phyloP scores from a whole-genome alignment of 2,113 vertebrate genomes.

The Phrynocephalus versicolor region DNA sequence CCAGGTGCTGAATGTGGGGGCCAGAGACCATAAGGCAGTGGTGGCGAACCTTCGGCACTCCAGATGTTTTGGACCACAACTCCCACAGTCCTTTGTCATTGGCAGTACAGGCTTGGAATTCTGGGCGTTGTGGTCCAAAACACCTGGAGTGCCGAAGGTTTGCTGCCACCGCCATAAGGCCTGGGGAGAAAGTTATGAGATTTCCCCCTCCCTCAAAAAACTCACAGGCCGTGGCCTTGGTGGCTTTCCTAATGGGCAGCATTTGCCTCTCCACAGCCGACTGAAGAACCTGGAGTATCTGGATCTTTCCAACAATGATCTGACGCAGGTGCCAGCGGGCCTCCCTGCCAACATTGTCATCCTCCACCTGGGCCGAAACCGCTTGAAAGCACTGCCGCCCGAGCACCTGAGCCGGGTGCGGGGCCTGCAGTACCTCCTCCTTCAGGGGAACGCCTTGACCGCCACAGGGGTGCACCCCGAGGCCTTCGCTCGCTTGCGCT shows the following conservation, averaged over 20 bases:
- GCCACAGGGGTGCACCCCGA: conserved; percentile 5
- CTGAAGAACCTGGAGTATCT: conserved; percentile 66
- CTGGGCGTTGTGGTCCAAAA: too few species aligned
- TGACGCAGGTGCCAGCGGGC: conserved; percentile 50
- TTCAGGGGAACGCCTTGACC: conserved; percentile 66
- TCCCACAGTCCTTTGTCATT: too few species aligned
- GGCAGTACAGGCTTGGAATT: too few species aligned
- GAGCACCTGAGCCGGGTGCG: conserved; percentile 33
- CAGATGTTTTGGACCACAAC: too few species aligned
- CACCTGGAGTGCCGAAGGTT: too few species aligned
- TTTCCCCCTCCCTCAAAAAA: too few species aligned
- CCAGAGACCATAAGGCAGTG: too few species aligned
- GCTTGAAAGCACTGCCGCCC: conserved; percentile 40
- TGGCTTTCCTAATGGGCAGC: not conserved
- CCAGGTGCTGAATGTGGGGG: not conserved
- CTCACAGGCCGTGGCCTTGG: not conserved
- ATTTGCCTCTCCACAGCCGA: conserved; percentile 54
- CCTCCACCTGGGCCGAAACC: conserved; percentile 68
- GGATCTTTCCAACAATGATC: conserved; percentile 70
- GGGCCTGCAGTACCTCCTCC: conserved; percentile 64
- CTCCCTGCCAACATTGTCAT: conserved; percentile 56
- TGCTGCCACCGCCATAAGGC: too few species aligned
- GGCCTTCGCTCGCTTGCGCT: conserved; percentile 52
- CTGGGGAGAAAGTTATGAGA: too few species aligned
- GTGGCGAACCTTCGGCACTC: too few species aligned